Base-by-base conservation (phyloP, 2,797 vertebrate species). In the Typhlichthys eigenmanni region DNA sequence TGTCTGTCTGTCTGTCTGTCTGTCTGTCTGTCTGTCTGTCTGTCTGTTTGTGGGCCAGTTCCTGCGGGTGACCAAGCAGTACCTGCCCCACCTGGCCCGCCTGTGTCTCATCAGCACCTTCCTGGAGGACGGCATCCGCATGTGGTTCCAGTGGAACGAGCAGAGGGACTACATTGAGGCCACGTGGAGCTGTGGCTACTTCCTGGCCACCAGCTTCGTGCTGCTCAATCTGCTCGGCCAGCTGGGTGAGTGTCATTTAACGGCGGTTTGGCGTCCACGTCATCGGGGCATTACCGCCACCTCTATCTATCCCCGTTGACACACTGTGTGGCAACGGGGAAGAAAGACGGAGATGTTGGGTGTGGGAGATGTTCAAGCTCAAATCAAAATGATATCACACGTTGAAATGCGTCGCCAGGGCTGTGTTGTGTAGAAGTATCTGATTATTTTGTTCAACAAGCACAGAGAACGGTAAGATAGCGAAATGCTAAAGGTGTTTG, bases 111-210 rank as follows among this genome's bases (percentile, higher is more conserved):
- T 97, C 91, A 98, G 96, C 90, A 98, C 97, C 72, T 98, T 98
- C 89, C 92, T 99, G 81, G 98, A 99, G 84, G 98, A 99, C 0
- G 96, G 96, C 64, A 95, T 99, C 78, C 95, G 97, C 71, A 99
- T 99, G 98, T 99, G 98, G 98, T 95, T 99, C 88, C 97, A 99
- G 94, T 98, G 97, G 97, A 90, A 94, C 0, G 97, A 99, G 63
- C 98, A 99, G 91, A 92, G 95, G 43, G 98, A 99, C 72, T 99
- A 98, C 92, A 99, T 99, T 0, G 95, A 98, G 56, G 92, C 83
- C 64, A 98, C 96, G 1, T 99, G 97, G 97, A 91, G 78, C 90
- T 98, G 96, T 13, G 97, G 98, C 82, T 98, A 98, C 86, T 87
- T 98, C 81, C 88, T 99, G 82, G 97, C 98, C 48, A 96, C 94